These are phyloP conservation scores for Eupithecia abbreviata DNA, from an alignment of 2,888 invertebrate species.

Conservation along the genomic window DNA sequence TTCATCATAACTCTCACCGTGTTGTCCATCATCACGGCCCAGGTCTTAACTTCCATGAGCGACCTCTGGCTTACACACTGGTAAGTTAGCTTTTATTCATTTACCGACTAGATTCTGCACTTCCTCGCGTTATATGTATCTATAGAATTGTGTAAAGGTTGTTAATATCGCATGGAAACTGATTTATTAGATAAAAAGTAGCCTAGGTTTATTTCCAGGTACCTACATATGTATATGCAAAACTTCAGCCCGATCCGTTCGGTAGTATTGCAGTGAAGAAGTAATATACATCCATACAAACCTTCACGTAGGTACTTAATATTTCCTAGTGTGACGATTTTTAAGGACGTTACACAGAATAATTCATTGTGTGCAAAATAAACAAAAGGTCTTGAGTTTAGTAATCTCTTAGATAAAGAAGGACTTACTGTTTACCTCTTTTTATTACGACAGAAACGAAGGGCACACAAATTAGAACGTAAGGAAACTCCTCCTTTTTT, in stretches of 20 bases:
- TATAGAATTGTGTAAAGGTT: too few relatives aligned
- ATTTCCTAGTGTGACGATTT: background rate
- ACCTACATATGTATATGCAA: background rate
- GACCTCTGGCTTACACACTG: conserved; percentile 92
- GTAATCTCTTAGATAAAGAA: too few relatives aligned
- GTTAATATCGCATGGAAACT: too few relatives aligned
- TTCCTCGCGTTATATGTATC: background rate
- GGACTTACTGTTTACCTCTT: too few relatives aligned
- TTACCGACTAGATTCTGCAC: background rate
- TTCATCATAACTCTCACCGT: conserved; percentile 80
- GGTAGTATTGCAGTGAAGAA: background rate
- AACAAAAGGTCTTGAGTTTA: too few relatives aligned
- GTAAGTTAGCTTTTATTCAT: conserved; percentile 68
- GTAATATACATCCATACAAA: background rate
- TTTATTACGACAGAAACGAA: too few relatives aligned
- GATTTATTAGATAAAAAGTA: too few relatives aligned
- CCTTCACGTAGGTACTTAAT: background rate
- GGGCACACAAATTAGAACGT: too few relatives aligned
- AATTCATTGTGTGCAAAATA: too few relatives aligned
- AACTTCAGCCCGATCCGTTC: background rate
- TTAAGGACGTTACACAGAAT: too few relatives aligned
- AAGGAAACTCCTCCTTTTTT: too few relatives aligned
- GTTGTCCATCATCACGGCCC: conserved; percentile 85
- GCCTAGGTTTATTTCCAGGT: too few relatives aligned
- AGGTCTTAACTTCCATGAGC: conserved; percentile 87